Evolutionary conservation across 92 coral and sea anemone species (phyloP), one percentile per base, ranked within the genome.

Genomic region (Hydrozoanthus gracilis): DNA sequence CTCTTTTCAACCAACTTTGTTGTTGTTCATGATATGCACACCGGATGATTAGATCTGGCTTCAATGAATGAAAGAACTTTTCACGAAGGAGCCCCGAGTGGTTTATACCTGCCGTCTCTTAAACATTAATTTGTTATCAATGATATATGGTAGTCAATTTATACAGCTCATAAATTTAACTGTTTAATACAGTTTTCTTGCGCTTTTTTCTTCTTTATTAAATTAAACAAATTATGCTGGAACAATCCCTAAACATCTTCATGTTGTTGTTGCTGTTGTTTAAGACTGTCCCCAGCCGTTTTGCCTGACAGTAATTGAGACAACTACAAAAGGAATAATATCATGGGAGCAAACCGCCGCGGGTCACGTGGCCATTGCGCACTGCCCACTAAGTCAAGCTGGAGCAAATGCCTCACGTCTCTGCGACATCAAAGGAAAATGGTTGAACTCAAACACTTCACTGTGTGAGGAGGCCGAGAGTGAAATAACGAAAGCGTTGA

Each of bases 271-370:
- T 44, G n/a, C n/a, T n/a, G 6, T 44, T 78, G 44, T 5, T 15
- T 15, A 79, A 79, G 83, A 79, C 14, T 79, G 83, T 3, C 83
- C 83, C 3, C 49, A 55, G 10, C 71, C 44, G 7, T 44, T 62
- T 64, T 79, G 83, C 62, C 72, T 35, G 11, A 8, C 83, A 14
- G 15, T 9, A 4, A 79, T 44, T 3, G 83, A 35, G 54, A 44
- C 83, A 0, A 79, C 56, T 56, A 2, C 44, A 44, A 15, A 0
- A 0, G 83, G 83, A 78, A 35, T 35, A 14, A 46, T 79, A 5
- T 45, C 72, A 6, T 79, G 83, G 83, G n/a, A 54, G 5, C 60
- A 79, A 27, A 79, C 84, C 1, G 44, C 72, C 45, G 84, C 84
- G 5, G 84, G 84, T 1, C n/a, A n/a, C 67, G 15, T 45, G 1